Base-by-base conservation (phyloP, 2,797 vertebrate genomes). In the Pipistrellus kuhlii region DNA sequence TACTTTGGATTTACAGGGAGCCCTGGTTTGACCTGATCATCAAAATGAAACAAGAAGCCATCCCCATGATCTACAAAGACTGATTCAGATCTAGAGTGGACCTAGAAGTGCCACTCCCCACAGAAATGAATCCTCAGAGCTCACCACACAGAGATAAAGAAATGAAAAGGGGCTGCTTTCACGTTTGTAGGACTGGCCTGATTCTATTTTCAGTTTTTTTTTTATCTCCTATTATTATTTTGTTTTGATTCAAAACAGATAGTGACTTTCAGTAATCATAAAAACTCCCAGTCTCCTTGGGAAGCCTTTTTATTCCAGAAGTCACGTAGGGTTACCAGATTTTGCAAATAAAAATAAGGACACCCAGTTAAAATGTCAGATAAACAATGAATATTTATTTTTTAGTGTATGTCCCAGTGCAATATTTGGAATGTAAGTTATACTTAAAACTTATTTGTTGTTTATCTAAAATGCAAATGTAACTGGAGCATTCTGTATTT, bases 391-490 rank as follows among this genome's bases (percentile, higher is more conserved):
- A 46, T 55, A 25, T 78, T 55, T 55, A n/a, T 53, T 66, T 44
- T 44, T 72, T 55, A 62, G 72, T 85, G n/a, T 73, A 18, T 38
- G 35, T 80, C 30, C 30, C 41, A 81, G 57, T 88, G 1, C 8
- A 88, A 78, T 94, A 89, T 66, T 76, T 78, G 35, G 12, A 17
- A 86, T 69, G 4, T 69, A 91, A 91, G 4, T 91, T 55, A 88
- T 7, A 77, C 44, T 94, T 91, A 94, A 93, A 88, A 91, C 75
- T 80, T 35, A 84, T 72, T 71, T 84, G 41, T 71, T 84, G 41
- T 76, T 94, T 92, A 53, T 38, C 71, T 88, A 93, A 96, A 95
- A 81, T 71, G 76, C 69, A 78, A 87, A 83, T 85, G 88, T 93
- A 83, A 92, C 86, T 77, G 30, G 59, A 11, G 38, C 17, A 64